Conservation (phyloP, 2,797 vertebrate genomes). For the Calcarius lapponicus region DNA sequence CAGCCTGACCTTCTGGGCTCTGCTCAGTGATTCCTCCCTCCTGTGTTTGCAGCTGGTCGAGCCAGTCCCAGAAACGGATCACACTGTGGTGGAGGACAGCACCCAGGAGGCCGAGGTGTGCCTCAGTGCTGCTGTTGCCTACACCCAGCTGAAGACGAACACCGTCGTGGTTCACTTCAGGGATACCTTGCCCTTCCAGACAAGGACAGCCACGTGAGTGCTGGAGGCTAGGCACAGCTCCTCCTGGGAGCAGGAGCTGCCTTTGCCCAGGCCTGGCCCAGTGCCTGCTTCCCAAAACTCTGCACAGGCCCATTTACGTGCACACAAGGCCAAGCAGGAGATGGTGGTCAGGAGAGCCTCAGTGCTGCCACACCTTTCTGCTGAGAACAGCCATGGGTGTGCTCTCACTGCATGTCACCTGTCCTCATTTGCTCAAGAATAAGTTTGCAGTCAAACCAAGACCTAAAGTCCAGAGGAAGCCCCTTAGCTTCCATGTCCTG, state of each 20-base stretch:
- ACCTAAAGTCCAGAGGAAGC: neutral
- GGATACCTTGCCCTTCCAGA: slow-evolving; percentile 87
- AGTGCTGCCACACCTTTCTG: neutral
- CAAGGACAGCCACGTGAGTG: slow-evolving; percentile 83
- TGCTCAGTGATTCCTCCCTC: neutral
- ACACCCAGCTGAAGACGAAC: slow-evolving; percentile 74
- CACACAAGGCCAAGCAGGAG: neutral
- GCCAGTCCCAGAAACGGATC: slow-evolving; percentile 80
- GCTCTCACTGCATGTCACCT: neutral
- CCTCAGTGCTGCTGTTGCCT: slow-evolving; percentile 81
- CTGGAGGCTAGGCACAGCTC: neutral
- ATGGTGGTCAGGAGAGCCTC: neutral
- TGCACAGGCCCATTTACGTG: neutral
- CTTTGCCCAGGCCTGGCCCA: neutral
- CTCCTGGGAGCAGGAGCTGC: neutral
- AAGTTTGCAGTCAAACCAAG: neutral
- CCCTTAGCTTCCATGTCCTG: neutral
- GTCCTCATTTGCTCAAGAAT: neutral
- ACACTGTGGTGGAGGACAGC: slow-evolving; percentile 77
- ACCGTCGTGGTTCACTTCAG: slow-evolving; percentile 73
- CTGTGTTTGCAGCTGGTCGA: slow-evolving; percentile 78
- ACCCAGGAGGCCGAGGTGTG: slow-evolving; percentile 77
- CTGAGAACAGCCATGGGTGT: neutral
- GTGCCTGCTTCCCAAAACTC: neutral
- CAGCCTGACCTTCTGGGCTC: neutral